Conservation (phyloP, 2,113 vertebrate genomes). For the Cyrtonyx montezumae region DNA sequence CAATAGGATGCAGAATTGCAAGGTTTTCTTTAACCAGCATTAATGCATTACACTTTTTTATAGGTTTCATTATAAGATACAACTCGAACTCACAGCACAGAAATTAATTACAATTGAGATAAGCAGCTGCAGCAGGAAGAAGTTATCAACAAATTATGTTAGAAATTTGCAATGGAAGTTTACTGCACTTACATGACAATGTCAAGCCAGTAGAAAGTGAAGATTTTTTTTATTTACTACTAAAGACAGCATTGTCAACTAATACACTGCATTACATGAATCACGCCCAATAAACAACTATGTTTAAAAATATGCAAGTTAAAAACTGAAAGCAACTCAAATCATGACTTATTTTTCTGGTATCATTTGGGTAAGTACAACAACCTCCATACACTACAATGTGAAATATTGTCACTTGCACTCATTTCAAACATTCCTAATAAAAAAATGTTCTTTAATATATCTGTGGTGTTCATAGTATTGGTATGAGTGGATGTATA, state of each 20-base stretch:
- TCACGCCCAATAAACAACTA: not conserved
- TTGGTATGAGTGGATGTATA: not conserved
- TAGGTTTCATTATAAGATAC: not conserved
- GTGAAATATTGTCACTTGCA: not conserved
- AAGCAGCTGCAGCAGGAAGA: not conserved
- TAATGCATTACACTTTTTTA: not conserved
- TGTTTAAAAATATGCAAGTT: not conserved
- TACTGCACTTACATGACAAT: not conserved
- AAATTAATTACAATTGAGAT: not conserved
- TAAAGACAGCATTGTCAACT: not conserved
- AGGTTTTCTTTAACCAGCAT: not conserved
- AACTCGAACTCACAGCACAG: not conserved
- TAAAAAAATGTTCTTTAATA: not conserved
- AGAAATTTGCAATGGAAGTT: not conserved
- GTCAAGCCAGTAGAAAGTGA: not conserved
- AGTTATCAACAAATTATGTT: not conserved
- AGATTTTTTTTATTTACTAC: not conserved
- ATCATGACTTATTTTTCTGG: not conserved
- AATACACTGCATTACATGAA: not conserved
- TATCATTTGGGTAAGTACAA: not conserved
- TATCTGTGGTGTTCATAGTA: not conserved
- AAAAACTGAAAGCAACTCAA: not conserved
- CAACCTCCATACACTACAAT: fast-evolving
- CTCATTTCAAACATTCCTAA: not conserved
- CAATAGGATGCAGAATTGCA: not conserved